phyloP scores from a whole-genome alignment of 2,113 vertebrate species.

The Oxyruncus cristatus region DNA sequence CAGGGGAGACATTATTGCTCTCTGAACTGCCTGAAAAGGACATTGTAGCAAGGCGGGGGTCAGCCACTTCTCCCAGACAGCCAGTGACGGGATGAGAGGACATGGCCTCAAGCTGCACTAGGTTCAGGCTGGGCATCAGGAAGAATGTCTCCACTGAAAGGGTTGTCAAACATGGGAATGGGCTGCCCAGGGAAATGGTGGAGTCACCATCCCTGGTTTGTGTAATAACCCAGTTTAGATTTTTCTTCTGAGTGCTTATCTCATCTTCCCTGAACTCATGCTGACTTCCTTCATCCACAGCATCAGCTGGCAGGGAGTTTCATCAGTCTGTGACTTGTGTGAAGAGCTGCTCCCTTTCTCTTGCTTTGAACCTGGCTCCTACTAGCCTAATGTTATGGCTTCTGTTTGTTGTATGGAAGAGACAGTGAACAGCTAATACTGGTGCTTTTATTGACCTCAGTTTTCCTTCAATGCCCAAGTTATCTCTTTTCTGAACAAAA shows the following conservation, averaged over 20 bases:
- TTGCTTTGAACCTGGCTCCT: neutral
- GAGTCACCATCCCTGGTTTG: neutral
- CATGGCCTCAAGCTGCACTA: neutral
- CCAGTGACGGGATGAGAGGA: too few species aligned
- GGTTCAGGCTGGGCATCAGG: neutral
- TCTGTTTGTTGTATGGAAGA: neutral
- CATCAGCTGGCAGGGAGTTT: neutral
- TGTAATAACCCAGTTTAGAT: neutral
- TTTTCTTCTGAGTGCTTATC: neutral
- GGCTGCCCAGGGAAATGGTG: neutral
- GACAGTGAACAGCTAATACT: neutral
- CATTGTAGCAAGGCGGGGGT: neutral
- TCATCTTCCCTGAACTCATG: neutral
- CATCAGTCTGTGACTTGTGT: neutral
- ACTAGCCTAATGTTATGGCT: neutral
- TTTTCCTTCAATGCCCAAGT: neutral
- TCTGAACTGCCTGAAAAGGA: neutral
- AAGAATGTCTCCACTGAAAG: neutral
- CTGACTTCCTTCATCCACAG: fast-evolving
- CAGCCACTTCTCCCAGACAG: neutral
- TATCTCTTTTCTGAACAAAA: neutral
- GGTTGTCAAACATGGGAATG: neutral
- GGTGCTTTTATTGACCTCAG: neutral
- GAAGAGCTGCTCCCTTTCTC: neutral
- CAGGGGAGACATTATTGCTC: fast-evolving